Conservation (phyloP, 2,888 invertebrate genomes). For the Molorchus minor region DNA sequence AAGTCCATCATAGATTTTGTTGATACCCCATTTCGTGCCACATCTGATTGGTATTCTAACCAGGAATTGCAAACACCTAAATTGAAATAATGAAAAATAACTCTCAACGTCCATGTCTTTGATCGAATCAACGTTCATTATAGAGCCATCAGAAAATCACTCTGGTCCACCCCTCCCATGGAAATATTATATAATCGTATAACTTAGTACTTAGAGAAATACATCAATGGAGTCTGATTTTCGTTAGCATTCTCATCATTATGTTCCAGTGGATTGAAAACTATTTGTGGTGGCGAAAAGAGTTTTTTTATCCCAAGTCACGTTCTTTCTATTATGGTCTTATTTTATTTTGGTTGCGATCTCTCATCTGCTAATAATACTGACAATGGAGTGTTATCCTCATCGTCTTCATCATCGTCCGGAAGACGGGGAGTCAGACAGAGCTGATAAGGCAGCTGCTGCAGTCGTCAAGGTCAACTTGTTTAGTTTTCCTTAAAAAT, state of each 20-base stretch:
- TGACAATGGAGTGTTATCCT: constrained; percentile 26
- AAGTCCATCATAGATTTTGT: constrained; percentile 2
- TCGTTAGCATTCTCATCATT: constrained; percentile 21
- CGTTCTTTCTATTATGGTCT: constrained; percentile 13
- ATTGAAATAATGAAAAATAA: constrained; percentile 7
- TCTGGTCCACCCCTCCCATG: constrained; percentile 5
- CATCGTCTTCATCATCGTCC: not conserved
- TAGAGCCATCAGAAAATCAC: constrained; percentile 1
- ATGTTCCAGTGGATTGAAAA: constrained; percentile 27
- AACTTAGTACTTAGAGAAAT: constrained; percentile 4
- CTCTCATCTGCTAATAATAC: constrained; percentile 2
- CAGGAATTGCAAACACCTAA: constrained; percentile 1
- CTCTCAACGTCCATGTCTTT: not conserved
- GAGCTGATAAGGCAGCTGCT: constrained; percentile 19
- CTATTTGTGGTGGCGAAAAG: constrained; percentile 33
- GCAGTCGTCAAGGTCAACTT: constrained; percentile 21
- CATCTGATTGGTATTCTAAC: not conserved
- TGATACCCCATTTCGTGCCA: not conserved
- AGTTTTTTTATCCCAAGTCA: constrained; percentile 18
- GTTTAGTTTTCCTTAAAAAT: constrained; percentile 19
- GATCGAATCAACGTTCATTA: constrained; percentile 1
- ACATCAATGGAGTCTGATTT: not conserved
- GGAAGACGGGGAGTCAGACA: constrained; percentile 10
- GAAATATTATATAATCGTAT: constrained; percentile 7
- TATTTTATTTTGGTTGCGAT: constrained; percentile 9